Evolutionary conservation across 1,140 invertebrate genomes (phyloP).

Genomic region (Eriocheir sinensis): DNA sequence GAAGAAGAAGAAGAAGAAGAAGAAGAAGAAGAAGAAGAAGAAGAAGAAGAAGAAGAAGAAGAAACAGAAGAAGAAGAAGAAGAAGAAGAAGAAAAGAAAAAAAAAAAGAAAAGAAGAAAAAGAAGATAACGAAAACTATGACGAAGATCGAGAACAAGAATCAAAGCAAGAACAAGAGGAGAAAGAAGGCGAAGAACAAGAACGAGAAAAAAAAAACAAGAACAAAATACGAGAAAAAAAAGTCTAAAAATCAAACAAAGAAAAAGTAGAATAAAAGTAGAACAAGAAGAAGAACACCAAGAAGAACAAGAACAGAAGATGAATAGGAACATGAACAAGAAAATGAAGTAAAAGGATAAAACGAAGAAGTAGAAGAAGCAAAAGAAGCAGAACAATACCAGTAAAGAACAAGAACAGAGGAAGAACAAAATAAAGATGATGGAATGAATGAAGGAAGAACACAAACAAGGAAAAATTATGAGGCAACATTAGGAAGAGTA

Average conservation of each 20-base stretch:
- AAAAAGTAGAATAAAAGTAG: background rate
- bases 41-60: no score
- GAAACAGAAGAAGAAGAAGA: background rate
- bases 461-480: no score
- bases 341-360: background rate
- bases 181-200: background rate
- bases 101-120: background rate
- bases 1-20: background rate
- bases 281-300: no score
- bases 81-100: background rate
- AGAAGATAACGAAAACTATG: background rate
- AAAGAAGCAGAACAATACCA: no score
- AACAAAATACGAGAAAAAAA: no score
- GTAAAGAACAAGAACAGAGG: no score
- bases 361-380: no score
- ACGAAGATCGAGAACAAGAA: background rate
- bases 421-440: background rate
- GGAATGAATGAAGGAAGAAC: background rate
- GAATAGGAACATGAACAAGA: background rate
- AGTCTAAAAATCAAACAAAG: background rate
- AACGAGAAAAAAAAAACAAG: no score
- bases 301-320: no score
- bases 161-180: background rate
- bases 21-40: background rate
- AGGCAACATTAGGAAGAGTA: no score